Conservation (phyloP, 2,888 invertebrate species). For the Pseudococcus viburni region DNA sequence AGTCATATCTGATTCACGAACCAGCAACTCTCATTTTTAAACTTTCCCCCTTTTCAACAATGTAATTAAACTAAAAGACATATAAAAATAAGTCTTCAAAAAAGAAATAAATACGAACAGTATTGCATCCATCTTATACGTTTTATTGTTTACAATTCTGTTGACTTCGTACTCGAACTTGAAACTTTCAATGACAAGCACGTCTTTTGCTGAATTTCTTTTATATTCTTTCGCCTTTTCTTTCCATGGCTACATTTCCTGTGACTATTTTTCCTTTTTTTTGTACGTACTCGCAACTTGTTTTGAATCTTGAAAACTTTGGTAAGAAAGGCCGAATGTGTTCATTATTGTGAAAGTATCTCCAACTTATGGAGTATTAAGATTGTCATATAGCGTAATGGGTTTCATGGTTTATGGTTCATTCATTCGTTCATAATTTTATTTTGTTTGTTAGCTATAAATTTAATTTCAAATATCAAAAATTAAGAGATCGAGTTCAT, state of each 20-base stretch:
- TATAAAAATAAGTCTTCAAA: neutral
- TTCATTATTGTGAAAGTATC: neutral
- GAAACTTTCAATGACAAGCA: constrained; percentile 12
- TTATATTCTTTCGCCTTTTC: neutral
- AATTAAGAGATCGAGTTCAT: no score
- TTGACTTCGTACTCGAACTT: constrained; percentile 9
- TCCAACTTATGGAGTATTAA: neutral
- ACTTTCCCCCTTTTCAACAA: neutral
- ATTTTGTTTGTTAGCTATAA: neutral
- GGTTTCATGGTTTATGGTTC: neutral
- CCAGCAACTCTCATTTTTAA: no score
- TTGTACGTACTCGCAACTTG: neutral
- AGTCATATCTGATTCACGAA: no score
- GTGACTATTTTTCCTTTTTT: neutral
- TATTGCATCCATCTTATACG: neutral
- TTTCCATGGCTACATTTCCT: constrained; percentile 1
- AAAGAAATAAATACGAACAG: neutral
- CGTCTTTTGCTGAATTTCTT: constrained; percentile 4
- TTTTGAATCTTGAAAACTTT: neutral
- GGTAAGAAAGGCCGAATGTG: neutral
- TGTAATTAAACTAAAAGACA: constrained; percentile 15
- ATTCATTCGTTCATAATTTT: neutral
- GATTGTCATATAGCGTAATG: neutral
- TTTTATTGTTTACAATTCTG: constrained; percentile 2
- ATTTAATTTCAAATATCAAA: no score